These are phyloP conservation scores for Syrista parreyssii DNA, from an alignment of 2,888 invertebrate species.

Conservation along the genomic window DNA sequence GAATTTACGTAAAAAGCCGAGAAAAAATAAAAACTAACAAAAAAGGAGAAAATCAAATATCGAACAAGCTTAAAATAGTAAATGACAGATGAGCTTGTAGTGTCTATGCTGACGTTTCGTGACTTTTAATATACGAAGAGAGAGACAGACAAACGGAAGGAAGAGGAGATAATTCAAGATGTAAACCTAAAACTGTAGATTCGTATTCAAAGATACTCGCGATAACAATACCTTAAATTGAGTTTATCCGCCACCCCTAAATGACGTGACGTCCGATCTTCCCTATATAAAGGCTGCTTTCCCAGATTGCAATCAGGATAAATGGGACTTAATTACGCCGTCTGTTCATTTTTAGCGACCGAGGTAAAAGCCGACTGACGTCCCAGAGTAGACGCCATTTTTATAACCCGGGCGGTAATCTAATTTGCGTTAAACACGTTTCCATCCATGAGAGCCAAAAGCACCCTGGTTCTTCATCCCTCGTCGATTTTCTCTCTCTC, in stretches of 20 bases:
- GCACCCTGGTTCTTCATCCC: not conserved
- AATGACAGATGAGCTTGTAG: no score
- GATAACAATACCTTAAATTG: conserved; percentile 11
- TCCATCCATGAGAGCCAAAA: not conserved
- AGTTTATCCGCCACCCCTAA: conserved; percentile 11
- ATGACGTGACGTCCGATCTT: not conserved
- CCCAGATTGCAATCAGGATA: conserved; percentile 43
- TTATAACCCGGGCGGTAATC: not conserved
- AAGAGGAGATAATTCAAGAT: not conserved
- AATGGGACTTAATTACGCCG: conserved; percentile 44
- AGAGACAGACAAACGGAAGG: not conserved
- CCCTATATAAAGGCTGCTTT: conserved; percentile 6
- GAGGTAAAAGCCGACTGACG: not conserved
- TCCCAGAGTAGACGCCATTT: not conserved
- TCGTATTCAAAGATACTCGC: not conserved
- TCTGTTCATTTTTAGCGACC: not conserved
- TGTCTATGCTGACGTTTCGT: not conserved
- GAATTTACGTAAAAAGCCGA: not conserved
- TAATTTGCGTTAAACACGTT: not conserved
- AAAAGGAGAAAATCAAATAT: no score
- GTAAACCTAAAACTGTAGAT: not conserved
- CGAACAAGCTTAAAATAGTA: no score
- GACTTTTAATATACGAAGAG: not conserved
- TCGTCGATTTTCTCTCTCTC: not conserved
- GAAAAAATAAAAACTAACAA: not conserved